These are phyloP conservation scores for Zoanthus solanderi DNA, from an alignment of 92 coral and sea anemone species.

Conservation along the genomic window DNA sequence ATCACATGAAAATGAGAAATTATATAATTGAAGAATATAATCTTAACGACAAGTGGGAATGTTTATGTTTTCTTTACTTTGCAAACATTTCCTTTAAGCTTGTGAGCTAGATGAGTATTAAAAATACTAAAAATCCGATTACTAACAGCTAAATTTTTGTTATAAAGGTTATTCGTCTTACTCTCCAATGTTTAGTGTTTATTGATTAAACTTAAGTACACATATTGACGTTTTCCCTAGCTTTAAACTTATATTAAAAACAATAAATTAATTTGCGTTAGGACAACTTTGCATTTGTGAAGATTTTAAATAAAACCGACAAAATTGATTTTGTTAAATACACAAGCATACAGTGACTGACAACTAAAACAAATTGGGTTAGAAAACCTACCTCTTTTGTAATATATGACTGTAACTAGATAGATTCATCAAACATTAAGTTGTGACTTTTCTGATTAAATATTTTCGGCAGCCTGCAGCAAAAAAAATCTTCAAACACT, in stretches of 20 bases:
- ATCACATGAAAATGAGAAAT: neutral
- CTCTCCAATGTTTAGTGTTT: too few species aligned
- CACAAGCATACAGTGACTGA: neutral
- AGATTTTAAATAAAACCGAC: neutral
- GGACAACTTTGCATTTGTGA: constrained; percentile 17
- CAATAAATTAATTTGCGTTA: constrained; percentile 14
- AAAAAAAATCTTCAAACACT: neutral
- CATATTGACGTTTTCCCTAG: neutral
- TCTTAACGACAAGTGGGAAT: too few species aligned
- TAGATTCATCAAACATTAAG: too few species aligned
- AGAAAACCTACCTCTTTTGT: neutral
- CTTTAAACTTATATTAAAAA: neutral
- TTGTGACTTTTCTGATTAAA: too few species aligned
- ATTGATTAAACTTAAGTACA: neutral
- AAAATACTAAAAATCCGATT: neutral
- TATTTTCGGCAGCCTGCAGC: too few species aligned
- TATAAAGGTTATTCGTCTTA: neutral
- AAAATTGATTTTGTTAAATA: neutral
- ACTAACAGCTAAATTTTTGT: too few species aligned
- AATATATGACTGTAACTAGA: neutral
- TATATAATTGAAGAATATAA: too few species aligned
- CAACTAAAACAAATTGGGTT: neutral
- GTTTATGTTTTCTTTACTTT: neutral
- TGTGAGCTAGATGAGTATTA: neutral
- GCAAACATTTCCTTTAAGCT: neutral